A percentile compares a stretch with the other conserved stretches of the same genome.
phyloP scores from a whole-genome alignment of 2,888 invertebrate genomes.

The Lasioglossum villosulum region DNA sequence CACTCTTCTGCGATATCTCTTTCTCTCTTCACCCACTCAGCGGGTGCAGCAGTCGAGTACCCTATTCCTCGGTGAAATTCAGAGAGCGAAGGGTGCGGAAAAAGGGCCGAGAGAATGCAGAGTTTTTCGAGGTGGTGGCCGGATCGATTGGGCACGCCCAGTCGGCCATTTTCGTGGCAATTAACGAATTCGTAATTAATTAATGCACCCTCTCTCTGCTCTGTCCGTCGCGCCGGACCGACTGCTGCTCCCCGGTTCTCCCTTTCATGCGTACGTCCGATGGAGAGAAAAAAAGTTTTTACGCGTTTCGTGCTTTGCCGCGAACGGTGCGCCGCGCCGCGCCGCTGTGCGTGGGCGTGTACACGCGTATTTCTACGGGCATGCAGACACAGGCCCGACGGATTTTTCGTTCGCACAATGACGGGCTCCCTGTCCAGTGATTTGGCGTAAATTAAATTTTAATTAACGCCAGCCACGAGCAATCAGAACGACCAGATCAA shows the following conservation, averaged over 20 bases:
- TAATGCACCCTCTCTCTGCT: conserved; percentile 70
- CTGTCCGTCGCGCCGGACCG: conserved; percentile 15
- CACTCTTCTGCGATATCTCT: background rate
- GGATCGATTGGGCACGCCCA: conserved; percentile 78
- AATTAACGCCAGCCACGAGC: conserved; percentile 62
- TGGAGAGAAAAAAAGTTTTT: conserved; percentile 43
- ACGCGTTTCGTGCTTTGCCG: conserved; percentile 50
- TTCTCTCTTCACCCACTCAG: conserved; percentile 23
- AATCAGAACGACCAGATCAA: conserved; percentile 53
- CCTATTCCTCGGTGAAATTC: conserved; percentile 52
- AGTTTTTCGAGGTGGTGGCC: conserved; percentile 65
- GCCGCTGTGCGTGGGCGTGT: background rate
- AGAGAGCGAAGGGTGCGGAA: conserved; percentile 54
- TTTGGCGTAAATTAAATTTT: conserved; percentile 70
- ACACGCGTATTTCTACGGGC: conserved; percentile 20
- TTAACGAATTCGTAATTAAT: conserved; percentile 80
- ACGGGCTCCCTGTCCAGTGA: conserved; percentile 30
- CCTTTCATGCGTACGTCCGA: conserved; percentile 56
- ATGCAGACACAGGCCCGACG: conserved; percentile 29
- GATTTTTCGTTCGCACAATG: conserved; percentile 39
- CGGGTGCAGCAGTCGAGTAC: conserved; percentile 34
- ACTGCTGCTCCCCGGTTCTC: conserved; percentile 20
- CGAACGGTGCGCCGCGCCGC: background rate
- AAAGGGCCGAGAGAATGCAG: conserved; percentile 31
- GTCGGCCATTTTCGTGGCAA: conserved; percentile 79